Evolutionary conservation across 2,113 vertebrate species (phyloP).

Genomic region (Ptilonorhynchus violaceus): DNA sequence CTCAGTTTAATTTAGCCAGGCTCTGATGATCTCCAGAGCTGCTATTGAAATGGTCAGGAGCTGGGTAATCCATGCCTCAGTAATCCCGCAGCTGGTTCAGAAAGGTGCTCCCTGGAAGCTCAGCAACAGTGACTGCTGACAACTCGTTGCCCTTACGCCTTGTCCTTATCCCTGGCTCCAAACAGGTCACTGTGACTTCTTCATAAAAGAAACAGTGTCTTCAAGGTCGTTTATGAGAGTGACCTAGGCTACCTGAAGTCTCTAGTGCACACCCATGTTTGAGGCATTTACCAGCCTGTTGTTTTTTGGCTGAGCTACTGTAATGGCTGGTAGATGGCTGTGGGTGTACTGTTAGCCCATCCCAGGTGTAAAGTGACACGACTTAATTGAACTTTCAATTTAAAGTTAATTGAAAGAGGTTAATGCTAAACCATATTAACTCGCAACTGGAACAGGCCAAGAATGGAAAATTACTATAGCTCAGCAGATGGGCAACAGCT

Average conservation of each 20-base stretch:
- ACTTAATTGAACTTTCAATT: not conserved
- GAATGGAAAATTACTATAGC: not conserved
- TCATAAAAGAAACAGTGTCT: not conserved
- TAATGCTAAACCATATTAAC: conserved; percentile 19
- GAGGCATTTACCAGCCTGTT: not conserved
- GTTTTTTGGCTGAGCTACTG: not conserved
- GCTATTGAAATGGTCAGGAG: rapidly evolving
- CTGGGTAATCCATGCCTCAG: no score
- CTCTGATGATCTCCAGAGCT: not conserved
- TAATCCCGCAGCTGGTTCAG: not conserved
- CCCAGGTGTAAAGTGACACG: not conserved
- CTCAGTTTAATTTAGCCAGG: not conserved
- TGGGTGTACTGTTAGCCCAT: not conserved
- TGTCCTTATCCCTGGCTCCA: not conserved
- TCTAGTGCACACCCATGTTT: not conserved
- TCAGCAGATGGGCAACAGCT: conserved; percentile 17
- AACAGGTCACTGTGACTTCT: not conserved
- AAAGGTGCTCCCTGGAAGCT: not conserved
- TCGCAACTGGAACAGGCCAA: not conserved
- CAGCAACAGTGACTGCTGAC: not conserved
- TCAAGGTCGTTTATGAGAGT: not conserved
- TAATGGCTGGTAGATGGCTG: not conserved
- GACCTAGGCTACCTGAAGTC: not conserved
- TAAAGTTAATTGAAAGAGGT: conserved; percentile 33
- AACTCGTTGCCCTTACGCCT: rapidly evolving